Evolutionary conservation across 2,888 invertebrate species (phyloP).

Genomic region (Drosophila incognita): DNA sequence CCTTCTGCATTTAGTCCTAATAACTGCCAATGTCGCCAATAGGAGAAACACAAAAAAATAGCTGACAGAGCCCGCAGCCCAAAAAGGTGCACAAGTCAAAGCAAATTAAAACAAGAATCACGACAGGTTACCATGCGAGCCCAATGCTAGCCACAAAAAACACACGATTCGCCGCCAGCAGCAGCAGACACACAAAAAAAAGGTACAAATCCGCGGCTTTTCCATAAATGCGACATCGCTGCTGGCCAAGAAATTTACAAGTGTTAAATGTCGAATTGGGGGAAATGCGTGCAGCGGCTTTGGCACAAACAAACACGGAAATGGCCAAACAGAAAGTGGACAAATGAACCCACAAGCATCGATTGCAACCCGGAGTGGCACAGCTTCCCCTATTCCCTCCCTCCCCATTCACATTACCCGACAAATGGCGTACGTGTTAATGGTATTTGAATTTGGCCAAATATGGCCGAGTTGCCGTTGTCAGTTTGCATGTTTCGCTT

Average conservation of each 20-base stretch:
- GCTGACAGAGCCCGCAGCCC: slow-evolving; percentile 48
- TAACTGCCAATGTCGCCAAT: slow-evolving; percentile 65
- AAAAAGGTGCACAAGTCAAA: slow-evolving; percentile 81
- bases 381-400: background rate
- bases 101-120: slow-evolving; percentile 83
- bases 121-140: slow-evolving; percentile 81
- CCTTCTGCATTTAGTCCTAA: slow-evolving; percentile 77
- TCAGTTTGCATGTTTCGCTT: slow-evolving; percentile 77
- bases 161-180: slow-evolving; percentile 51
- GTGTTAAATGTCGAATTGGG: slow-evolving; percentile 79
- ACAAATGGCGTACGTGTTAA: slow-evolving; percentile 83
- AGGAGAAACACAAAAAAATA: slow-evolving; percentile 33
- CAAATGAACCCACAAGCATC: slow-evolving; percentile 61
- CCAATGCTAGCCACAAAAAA: slow-evolving; percentile 29
- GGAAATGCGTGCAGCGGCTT: slow-evolving; percentile 79
- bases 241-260: slow-evolving; percentile 77
- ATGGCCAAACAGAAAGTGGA: slow-evolving; percentile 57
- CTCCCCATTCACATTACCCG: slow-evolving; percentile 31
- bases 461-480: slow-evolving; percentile 79
- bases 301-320: slow-evolving; percentile 74
- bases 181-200: slow-evolving; percentile 10
- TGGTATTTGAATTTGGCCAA: slow-evolving; percentile 84
- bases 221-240: slow-evolving; percentile 65
- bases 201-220: slow-evolving; percentile 33
- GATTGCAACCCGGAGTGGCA: slow-evolving; percentile 14